Percentiles rank a stretch among this genome's conserved stretches.
Evolutionary conservation across 2,113 vertebrate genomes (phyloP).

Genomic region (Phocoena sinus): DNA sequence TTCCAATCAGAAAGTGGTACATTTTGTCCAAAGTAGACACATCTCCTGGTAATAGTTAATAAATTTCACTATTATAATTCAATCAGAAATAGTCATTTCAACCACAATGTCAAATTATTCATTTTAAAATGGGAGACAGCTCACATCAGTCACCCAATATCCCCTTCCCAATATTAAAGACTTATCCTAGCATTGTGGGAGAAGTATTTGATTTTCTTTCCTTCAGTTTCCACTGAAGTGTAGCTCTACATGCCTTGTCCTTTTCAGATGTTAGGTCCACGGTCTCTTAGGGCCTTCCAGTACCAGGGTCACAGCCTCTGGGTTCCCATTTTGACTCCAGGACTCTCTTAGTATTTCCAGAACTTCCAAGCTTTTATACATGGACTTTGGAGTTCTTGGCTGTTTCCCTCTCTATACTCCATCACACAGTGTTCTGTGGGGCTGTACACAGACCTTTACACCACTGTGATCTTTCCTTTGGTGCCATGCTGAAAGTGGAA

Average conservation of each 20-base stretch:
- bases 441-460: neutral
- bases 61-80: conserved; percentile 23
- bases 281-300: neutral
- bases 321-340: neutral
- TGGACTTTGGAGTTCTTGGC: neutral
- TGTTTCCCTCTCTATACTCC: neutral
- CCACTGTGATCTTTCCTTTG: neutral
- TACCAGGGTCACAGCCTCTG: neutral
- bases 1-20: neutral
- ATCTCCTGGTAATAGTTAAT: neutral
- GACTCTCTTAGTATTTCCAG: neutral
- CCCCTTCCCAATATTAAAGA: neutral
- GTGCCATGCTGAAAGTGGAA: neutral
- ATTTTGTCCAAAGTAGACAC: neutral
- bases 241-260: neutral
- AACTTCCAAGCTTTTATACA: neutral
- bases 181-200: neutral
- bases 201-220: neutral
- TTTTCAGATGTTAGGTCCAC: neutral
- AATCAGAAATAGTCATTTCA: neutral
- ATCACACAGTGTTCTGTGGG: neutral
- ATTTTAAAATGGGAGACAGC: neutral
- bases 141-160: neutral
- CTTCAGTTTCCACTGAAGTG: neutral
- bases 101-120: neutral